Base-by-base conservation (phyloP, 2,888 invertebrate genomes). In the Thera obeliscata region DNA sequence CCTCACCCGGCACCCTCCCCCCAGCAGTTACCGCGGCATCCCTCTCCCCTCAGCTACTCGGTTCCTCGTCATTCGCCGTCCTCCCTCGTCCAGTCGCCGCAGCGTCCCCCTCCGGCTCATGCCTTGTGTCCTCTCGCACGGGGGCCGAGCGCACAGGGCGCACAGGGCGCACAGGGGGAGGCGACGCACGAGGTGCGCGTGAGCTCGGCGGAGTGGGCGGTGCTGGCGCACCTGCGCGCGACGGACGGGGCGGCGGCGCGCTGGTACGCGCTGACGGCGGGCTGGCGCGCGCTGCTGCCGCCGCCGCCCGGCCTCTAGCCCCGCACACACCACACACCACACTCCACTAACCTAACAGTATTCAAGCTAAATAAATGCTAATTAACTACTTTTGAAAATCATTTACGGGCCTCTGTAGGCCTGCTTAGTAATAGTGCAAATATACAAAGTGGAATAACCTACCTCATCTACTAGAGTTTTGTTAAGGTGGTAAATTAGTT, bases 181-280 rank as follows among this genome's bases (percentile, higher is more conserved):
- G 22, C 41, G 41, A 22, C 5, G 41, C 59, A 58, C 61, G 72
- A 70, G 49, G 81, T 86, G 70, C 75, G 73, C 59, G 79, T 89
- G 69, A 76, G 82, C 67, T 70, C 71, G 70, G 72, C 78, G 35
- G 87, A 89, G 77, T 83, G 82, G 76, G 82, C 85, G 74, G 77
- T 82, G 70, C 86, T 83, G 81, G 65, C 71, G 63, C 64, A 80
- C 71, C 79, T 90, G 75, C 77, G 79, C 68, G 69, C 69, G 56
- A 76, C 83, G 69, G 84, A 86, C 78, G 74, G 84, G 61, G 68
- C 12, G 60, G 83, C 84, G 50, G 90, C 90, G 71, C 83, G 86
- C 71, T 82, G 80, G 73, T 90, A 80, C 83, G 82, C 89, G 83
- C 61, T 79, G 76, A 81, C 74, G 81, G 81, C 50, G 64, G 76